These are phyloP conservation scores for Pycnomerus fuliginosus DNA, from an alignment of 2,888 invertebrate genomes.

Conservation along the genomic window DNA sequence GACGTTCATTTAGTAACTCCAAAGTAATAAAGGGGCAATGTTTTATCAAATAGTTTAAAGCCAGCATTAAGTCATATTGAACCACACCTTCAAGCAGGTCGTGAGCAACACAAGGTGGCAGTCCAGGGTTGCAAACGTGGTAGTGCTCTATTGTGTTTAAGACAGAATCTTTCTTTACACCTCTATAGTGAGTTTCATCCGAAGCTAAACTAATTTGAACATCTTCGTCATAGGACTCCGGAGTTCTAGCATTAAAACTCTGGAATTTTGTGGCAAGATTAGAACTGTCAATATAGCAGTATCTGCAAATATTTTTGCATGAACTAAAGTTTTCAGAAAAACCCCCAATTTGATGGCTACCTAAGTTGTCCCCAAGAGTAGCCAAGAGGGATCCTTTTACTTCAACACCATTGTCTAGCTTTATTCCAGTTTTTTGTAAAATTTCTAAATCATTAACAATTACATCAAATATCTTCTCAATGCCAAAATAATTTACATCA, in stretches of 20 bases:
- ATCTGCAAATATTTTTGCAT: background rate
- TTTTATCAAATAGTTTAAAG: conserved; percentile 21
- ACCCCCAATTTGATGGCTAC: conserved; percentile 31
- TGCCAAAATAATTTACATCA: conserved; percentile 30
- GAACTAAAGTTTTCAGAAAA: conserved; percentile 31
- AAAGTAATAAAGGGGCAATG: conserved; percentile 3
- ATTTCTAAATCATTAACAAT: background rate
- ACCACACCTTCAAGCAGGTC: conserved; percentile 26
- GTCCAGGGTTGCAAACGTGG: conserved; percentile 16
- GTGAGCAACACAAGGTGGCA: background rate
- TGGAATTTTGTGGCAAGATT: too few relatives aligned
- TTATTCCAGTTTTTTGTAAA: background rate
- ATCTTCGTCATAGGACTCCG: background rate
- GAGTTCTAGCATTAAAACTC: too few relatives aligned
- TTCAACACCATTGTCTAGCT: conserved; percentile 5
- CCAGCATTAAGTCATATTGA: conserved; percentile 24
- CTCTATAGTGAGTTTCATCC: conserved; percentile 7
- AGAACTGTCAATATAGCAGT: background rate
- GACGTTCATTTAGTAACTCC: background rate
- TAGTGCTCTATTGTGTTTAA: conserved; percentile 24
- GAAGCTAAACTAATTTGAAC: background rate
- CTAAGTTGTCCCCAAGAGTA: conserved; percentile 29
- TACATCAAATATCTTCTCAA: conserved; percentile 7
- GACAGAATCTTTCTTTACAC: conserved; percentile 21
- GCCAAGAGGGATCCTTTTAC: conserved; percentile 31